Base-by-base conservation (phyloP, 2,113 vertebrate species). In the Lophius piscatorius region DNA sequence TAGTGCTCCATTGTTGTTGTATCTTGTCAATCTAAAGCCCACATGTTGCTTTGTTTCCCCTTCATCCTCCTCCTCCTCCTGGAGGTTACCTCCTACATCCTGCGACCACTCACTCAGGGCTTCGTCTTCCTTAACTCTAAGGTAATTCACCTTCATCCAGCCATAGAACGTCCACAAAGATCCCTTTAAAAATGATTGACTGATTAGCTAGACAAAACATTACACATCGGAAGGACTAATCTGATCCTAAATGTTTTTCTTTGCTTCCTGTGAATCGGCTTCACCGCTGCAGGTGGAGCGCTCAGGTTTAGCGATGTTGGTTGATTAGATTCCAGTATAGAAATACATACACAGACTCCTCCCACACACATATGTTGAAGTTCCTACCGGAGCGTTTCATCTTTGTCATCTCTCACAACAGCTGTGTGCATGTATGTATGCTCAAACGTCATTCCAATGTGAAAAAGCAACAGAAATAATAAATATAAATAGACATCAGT, bases 121-220 rank as follows among this genome's bases (percentile, higher is more conserved):
- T 61, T 51, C 40, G 14, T 59, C 57, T 39, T 38, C 21, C 42
- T 42, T 42, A 67, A 61, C 56, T 44, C 58, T 50, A 31, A 46
- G 21, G 50, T 38, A 38, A 31, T 73, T 31, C 12, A 23, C 58
- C 52, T 44, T 38, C 66, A 52, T 10, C 17, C 31, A 64, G 56
- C 67, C 59, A 14, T 0, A 13, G 12, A 29, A 36, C 29, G 35
- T 61, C 64, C 38, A 33, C 50, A 47, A 48, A 81, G 51, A 56
- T 35, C 52, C 5, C 22, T 17, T 40, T 60, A 62, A 40, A 60
- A 46, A 40, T 17, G 12, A 57, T 72, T 66, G 57, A 60, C 64
- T 63, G 50, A 60, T 59, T 56, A 61, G 51, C 46, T 4, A 80
- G 78, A 80, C 77, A 56, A 73, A 83, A 83, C 79, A 74, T 0